Evolutionary conservation across 1,140 invertebrate species (phyloP).

Genomic region (Nasonia longicornis): DNA sequence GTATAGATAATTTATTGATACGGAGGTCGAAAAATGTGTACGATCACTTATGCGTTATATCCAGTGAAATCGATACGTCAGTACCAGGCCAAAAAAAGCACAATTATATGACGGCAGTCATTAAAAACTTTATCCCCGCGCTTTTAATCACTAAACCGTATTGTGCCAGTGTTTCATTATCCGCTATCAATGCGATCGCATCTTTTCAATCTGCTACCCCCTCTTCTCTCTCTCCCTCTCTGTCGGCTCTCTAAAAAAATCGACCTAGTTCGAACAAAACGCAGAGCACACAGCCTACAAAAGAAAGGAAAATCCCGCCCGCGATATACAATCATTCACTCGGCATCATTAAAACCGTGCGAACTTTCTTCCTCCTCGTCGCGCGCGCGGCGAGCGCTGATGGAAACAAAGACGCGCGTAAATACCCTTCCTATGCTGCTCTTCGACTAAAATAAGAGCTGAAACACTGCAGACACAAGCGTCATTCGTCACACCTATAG

Average conservation of each 20-base stretch:
- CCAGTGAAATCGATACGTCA: too few species aligned
- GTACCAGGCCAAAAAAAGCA: too few species aligned
- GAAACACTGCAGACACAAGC: neutral
- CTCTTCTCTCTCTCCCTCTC: too few species aligned
- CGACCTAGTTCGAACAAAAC: neutral
- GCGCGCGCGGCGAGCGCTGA: too few species aligned
- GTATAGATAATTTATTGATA: too few species aligned
- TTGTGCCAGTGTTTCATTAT: neutral
- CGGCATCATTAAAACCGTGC: neutral
- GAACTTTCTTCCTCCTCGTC: neutral
- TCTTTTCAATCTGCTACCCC: neutral
- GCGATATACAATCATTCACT: neutral
- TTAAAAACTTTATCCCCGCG: neutral
- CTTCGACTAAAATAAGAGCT: neutral
- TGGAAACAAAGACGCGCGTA: neutral
- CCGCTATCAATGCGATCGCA: neutral
- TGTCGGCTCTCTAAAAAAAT: neutral
- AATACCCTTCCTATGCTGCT: neutral
- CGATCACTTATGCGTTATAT: too few species aligned
- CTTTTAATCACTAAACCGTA: neutral
- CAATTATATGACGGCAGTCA: neutral
- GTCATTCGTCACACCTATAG: neutral
- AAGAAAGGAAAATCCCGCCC: slow-evolving; percentile 13
- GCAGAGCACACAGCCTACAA: neutral
- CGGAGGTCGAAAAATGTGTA: too few species aligned